Evolutionary conservation across 1,140 invertebrate species (phyloP).

Genomic region (Meloidogyne floridensis): DNA sequence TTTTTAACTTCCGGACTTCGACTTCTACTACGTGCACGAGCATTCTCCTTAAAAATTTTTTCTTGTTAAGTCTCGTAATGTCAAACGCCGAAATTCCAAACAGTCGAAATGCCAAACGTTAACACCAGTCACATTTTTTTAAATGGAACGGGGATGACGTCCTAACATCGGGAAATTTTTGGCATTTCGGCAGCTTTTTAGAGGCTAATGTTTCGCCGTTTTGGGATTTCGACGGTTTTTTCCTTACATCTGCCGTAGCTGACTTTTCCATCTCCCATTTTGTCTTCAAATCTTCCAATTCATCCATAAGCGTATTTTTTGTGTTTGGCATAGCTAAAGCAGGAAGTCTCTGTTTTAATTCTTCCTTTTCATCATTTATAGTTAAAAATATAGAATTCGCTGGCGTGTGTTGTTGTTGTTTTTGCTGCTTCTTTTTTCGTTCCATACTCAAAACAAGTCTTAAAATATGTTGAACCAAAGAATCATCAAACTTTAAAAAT

Average conservation of each 20-base stretch:
- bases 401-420: background rate
- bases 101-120: no score
- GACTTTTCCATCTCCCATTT: conserved; percentile 31
- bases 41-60: background rate
- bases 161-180: no score
- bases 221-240: no score
- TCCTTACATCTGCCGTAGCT: conserved; percentile 29
- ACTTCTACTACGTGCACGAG: conserved; percentile 19
- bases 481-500: conserved; percentile 73
- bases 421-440: conserved; percentile 51
- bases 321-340: conserved; percentile 83
- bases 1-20: conserved; percentile 21
- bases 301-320: conserved; percentile 30
- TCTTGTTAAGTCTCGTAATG: no score
- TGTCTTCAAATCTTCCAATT: conserved; percentile 43
- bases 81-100: no score
- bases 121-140: conserved; percentile 5
- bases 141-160: no score
- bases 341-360: conserved; percentile 80
- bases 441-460: conserved; percentile 93
- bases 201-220: no score
- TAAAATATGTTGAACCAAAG: conserved; percentile 85
- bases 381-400: conserved; percentile 28
- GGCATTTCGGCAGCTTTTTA: no score
- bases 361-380: conserved; percentile 67